Conservation (phyloP, 2,888 invertebrate species). For the Tachina grossa region DNA sequence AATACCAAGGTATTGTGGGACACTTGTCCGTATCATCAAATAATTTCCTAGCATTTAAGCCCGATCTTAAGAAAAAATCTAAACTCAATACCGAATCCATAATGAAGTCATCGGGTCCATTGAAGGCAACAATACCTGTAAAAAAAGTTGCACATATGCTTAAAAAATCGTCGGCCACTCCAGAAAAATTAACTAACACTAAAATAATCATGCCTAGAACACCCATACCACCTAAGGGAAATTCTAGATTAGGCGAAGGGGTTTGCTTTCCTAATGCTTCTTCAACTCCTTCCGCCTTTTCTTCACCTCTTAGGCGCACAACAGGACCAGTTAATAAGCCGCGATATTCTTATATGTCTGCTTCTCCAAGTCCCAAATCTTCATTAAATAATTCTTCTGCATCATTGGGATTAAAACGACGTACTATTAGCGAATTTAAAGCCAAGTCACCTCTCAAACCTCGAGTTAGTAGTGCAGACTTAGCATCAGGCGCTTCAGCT, state of each 20-base stretch:
- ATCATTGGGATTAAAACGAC: slow-evolving; percentile 57
- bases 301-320: slow-evolving; percentile 69
- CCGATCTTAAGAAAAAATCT: slow-evolving; percentile 71
- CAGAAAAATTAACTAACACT: slow-evolving; percentile 40
- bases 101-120: slow-evolving; percentile 73
- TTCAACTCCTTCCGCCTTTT: slow-evolving; percentile 73
- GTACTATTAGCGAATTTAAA: slow-evolving; percentile 70
- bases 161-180: slow-evolving; percentile 71
- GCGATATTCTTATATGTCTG: slow-evolving; percentile 73
- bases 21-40: slow-evolving; percentile 68
- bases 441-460: slow-evolving; percentile 71
- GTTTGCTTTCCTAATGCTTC: slow-evolving; percentile 74
- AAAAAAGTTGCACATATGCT: slow-evolving; percentile 75
- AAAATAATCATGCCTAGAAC: slow-evolving; percentile 72
- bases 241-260: slow-evolving; percentile 31
- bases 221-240: slow-evolving; percentile 65
- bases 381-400: slow-evolving; percentile 48
- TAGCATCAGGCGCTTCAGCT: slow-evolving; percentile 4
- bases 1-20: slow-evolving; percentile 67
- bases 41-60: slow-evolving; percentile 72
- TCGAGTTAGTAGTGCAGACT: slow-evolving; percentile 55
- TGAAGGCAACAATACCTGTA: slow-evolving; percentile 76
- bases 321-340: slow-evolving; percentile 63
- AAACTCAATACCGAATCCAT: slow-evolving; percentile 74
- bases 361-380: slow-evolving; percentile 73